These are phyloP conservation scores for Spongia lamella DNA, from an alignment of 37 sponge, comb jelly and placozoan genomes.

Conservation along the genomic window DNA sequence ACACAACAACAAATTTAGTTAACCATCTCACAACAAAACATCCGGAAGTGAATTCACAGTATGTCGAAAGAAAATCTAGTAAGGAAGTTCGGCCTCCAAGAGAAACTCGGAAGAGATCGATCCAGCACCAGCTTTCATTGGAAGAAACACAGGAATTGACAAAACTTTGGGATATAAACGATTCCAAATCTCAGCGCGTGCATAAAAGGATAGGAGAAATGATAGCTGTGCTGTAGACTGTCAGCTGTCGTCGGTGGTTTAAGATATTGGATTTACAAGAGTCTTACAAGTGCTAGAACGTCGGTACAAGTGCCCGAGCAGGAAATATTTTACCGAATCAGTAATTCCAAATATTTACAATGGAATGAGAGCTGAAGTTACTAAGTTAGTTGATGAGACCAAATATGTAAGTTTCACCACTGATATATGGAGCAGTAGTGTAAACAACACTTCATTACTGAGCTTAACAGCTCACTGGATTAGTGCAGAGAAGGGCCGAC, in stretches of 20 bases:
- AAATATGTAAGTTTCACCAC: conserved; percentile 26
- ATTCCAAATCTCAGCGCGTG: conserved; percentile 27
- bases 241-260: conserved; percentile 36
- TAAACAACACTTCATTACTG: conserved; percentile 22
- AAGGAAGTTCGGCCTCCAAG: too few relatives aligned
- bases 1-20: conserved; percentile 18
- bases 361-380: background rate
- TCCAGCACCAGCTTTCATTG: background rate
- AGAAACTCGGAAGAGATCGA: background rate
- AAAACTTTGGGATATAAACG: conserved; percentile 38
- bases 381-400: conserved; percentile 17
- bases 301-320: conserved; percentile 36
- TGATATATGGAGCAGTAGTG: conserved; percentile 19
- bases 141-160: background rate
- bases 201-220: conserved; percentile 33
- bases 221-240: conserved; percentile 33
- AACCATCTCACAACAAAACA: conserved; percentile 22
- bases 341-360: conserved; percentile 7
- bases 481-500: too few relatives aligned
- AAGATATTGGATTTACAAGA: conserved; percentile 41
- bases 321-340: conserved; percentile 38
- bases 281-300: background rate
- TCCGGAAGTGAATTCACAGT: too few relatives aligned
- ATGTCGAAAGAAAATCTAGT: too few relatives aligned
- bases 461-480: conserved; percentile 47